A percentile compares a stretch with the other conserved stretches of the same genome.
Evolutionary conservation across 2,797 vertebrate species (phyloP).

Genomic region (Sylvia borin): DNA sequence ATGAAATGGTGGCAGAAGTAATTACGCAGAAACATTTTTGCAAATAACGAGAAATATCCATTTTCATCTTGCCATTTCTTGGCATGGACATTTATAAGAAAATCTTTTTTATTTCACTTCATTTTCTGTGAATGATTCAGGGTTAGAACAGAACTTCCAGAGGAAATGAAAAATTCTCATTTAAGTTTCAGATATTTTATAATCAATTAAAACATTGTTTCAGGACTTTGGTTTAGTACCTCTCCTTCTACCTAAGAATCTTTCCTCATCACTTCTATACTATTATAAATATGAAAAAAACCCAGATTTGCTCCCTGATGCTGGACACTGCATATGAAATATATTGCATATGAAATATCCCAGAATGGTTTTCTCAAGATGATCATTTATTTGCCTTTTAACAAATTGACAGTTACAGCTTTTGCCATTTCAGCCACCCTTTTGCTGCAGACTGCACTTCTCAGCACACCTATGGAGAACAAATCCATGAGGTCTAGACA

Average conservation of each 20-base stretch:
- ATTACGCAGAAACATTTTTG: conserved; percentile 26
- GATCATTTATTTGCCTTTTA: neutral
- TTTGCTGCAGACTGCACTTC: neutral
- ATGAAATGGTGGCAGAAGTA: neutral
- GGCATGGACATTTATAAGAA: neutral
- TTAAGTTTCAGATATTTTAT: neutral
- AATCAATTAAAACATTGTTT: neutral
- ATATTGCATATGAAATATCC: neutral
- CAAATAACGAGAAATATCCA: conserved; percentile 15
- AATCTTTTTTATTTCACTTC: neutral
- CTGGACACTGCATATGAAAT: neutral
- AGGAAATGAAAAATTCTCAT: neutral
- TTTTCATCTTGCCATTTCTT: neutral
- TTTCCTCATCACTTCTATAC: neutral
- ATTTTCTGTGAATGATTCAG: neutral
- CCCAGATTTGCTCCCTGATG: neutral
- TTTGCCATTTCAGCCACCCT: neutral
- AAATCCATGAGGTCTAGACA: neutral
- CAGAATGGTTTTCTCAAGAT: neutral
- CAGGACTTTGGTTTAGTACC: neutral
- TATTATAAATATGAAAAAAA: neutral
- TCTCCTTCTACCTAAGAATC: neutral
- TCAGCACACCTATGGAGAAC: neutral
- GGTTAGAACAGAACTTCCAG: neutral
- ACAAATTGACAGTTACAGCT: neutral